Evolutionary conservation across 2,888 invertebrate genomes (phyloP), one percentile per base, ranked within the genome.

Genomic region (Cantharis rustica): DNA sequence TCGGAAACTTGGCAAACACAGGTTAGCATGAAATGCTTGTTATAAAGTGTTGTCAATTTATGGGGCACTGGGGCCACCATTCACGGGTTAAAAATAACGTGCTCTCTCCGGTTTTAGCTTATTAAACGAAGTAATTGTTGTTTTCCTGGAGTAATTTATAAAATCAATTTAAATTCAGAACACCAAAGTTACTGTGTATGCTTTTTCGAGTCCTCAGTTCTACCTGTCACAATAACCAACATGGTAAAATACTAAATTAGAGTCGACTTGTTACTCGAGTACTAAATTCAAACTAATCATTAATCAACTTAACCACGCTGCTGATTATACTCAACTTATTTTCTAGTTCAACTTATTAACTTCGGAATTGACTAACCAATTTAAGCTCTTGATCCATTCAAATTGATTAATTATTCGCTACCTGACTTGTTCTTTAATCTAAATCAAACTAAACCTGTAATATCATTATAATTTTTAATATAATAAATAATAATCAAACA

Each of bases 341-440:
- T 66, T 66, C 64, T 66, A 66, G 64, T 66, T 66, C 64, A 66
- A 66, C 64, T 66, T 66, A 66, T 66, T 66, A 66, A 20, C 64
- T 66, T 23, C 17, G n/a, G n/a, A 66, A 66, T 66, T 66, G 64
- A 66, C 64, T 66, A 66, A 66, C 64, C 64, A 23, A 66, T 66
- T 66, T 66, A 66, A 66, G 64, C 64, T 66, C 64, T 66, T 66
- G 64, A 66, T 66, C 64, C 16, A 23, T 66, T 66, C 64, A 23
- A 66, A n/a, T 66, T 66, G 64, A 66, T 66, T 66, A 66, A 66
- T 66, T 66, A 66, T 23, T 66, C 64, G 64, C 64, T 66, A 66
- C 64, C 64, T 66, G 64, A 66, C 64, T 66, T 66, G 64, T 66
- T 66, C 23, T 66, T 23, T 66, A 66, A 66, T 66, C 64, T 66